These are phyloP conservation scores for Lagodon rhomboides DNA, from an alignment of 2,797 vertebrate species.

Conservation along the genomic window DNA sequence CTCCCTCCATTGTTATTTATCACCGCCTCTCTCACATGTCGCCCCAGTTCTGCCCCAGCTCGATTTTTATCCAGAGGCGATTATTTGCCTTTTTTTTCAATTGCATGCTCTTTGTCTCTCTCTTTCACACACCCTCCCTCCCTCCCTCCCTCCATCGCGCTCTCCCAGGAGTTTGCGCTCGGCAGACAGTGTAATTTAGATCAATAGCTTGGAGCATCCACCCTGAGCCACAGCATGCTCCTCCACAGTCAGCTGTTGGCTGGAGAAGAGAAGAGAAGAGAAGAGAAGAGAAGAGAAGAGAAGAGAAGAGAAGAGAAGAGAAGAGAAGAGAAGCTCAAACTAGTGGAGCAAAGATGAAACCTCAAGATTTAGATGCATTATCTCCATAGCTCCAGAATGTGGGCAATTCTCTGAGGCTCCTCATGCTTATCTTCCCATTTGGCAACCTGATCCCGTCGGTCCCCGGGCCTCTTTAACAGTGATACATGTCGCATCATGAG, in stretches of 20 bases:
- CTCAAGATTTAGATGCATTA: slow-evolving; percentile 46
- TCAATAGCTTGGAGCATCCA: slow-evolving; percentile 70
- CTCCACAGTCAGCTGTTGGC: slow-evolving; percentile 54
- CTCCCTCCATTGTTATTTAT: slow-evolving; percentile 53
- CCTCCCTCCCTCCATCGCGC: slow-evolving; percentile 9
- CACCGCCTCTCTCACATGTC: slow-evolving; percentile 45
- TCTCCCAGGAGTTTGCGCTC: slow-evolving; percentile 58
- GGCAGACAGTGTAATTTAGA: slow-evolving; percentile 75
- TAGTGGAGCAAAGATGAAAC: slow-evolving; percentile 41
- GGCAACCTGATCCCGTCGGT: slow-evolving; percentile 44
- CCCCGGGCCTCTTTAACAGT: slow-evolving; percentile 26
- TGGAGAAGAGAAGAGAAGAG: background rate
- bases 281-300: background rate
- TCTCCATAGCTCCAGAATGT: slow-evolving; percentile 30
- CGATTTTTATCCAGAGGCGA: slow-evolving; percentile 39
- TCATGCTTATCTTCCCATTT: slow-evolving; percentile 53
- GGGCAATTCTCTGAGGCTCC: slow-evolving; percentile 41
- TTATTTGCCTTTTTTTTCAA: slow-evolving; percentile 69
- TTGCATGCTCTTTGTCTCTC: slow-evolving; percentile 55
- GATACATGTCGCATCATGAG: slow-evolving; percentile 43
- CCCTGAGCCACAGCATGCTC: slow-evolving; percentile 53
- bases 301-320: slow-evolving; percentile 13
- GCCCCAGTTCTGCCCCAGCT: slow-evolving; percentile 34
- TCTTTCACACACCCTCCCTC: background rate
- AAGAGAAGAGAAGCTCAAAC: slow-evolving; percentile 12